Evolutionary conservation across 2,797 vertebrate genomes (phyloP).

Genomic region (Triplophysa bombifrons): DNA sequence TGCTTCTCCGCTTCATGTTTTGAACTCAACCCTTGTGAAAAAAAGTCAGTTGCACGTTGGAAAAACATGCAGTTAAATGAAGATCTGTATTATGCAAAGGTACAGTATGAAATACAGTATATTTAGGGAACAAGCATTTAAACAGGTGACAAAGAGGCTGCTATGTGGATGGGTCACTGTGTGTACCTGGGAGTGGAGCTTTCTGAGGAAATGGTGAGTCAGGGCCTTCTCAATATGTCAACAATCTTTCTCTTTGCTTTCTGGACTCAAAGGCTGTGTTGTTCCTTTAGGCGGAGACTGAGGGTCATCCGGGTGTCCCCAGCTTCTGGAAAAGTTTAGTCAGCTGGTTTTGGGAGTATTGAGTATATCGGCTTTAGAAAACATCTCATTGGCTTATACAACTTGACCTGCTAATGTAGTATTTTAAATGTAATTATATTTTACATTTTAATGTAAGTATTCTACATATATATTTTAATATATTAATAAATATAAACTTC

Average conservation of each 20-base stretch:
- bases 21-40: too few relatives aligned
- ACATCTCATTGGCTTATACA: not conserved
- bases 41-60: not conserved
- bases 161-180: constrained; percentile 37
- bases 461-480: too few relatives aligned
- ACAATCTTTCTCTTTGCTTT: constrained; percentile 24
- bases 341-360: constrained; percentile 19
- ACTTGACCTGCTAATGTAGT: not conserved
- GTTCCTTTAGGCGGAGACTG: constrained; percentile 24
- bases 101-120: constrained; percentile 25
- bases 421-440: too few relatives aligned
- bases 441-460: too few relatives aligned
- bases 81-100: constrained; percentile 6
- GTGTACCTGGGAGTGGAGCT: constrained; percentile 42
- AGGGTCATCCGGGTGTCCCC: constrained; percentile 42
- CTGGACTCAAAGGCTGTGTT: constrained; percentile 35
- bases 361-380: constrained; percentile 5
- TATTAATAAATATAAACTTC: too few relatives aligned
- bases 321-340: constrained; percentile 44
- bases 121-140: constrained; percentile 30
- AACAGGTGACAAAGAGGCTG: constrained; percentile 46
- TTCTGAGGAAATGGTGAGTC: constrained; percentile 46
- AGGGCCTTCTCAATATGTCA: constrained; percentile 29
- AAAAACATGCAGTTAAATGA: not conserved
- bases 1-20: not conserved